A percentile compares a stretch with the other conserved stretches of the same genome.
Evolutionary conservation across 2,888 invertebrate genomes (phyloP).

Genomic region (Acholoe squamosa): DNA sequence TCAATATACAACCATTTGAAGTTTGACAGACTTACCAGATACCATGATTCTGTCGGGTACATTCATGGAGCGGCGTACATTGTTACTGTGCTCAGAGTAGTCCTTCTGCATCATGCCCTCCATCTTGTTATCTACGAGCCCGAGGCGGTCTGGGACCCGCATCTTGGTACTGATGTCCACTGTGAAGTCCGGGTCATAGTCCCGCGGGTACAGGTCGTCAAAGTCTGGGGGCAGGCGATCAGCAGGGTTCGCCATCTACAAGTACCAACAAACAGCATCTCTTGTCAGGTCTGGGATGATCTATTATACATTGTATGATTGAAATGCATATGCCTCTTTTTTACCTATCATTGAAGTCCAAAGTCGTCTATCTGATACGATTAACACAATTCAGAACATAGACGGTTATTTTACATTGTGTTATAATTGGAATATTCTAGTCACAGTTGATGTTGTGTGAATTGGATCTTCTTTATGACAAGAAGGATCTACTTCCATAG

Average conservation of each 20-base stretch:
- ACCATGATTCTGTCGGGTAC: conserved; percentile 96
- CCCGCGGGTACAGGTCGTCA: conserved; percentile 73
- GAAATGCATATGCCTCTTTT: too few species aligned
- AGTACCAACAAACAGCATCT: background rate
- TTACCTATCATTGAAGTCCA: too few species aligned
- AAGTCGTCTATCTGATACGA: too few species aligned
- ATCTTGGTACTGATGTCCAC: conserved; percentile 91
- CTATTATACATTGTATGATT: too few species aligned
- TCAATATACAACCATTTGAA: too few species aligned
- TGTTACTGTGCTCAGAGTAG: background rate
- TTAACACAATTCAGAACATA: too few species aligned
- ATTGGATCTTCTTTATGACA: too few species aligned
- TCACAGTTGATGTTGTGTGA: too few species aligned
- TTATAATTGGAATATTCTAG: too few species aligned
- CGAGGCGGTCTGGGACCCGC: conserved; percentile 91
- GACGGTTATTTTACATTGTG: too few species aligned
- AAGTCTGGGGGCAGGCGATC: conserved; percentile 60
- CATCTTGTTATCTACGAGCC: conserved; percentile 84
- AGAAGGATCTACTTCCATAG: too few species aligned
- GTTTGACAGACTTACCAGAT: conserved; percentile 87
- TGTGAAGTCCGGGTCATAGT: conserved; percentile 89
- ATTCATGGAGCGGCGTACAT: conserved; percentile 86
- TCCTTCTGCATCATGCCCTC: conserved; percentile 52
- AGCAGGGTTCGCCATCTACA: conserved; percentile 58
- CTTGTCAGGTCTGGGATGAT: too few species aligned